A percentile compares a stretch with the other conserved stretches of the same genome.
Conservation (phyloP, 2,113 vertebrate genomes). For the Isichthys henryi region DNA sequence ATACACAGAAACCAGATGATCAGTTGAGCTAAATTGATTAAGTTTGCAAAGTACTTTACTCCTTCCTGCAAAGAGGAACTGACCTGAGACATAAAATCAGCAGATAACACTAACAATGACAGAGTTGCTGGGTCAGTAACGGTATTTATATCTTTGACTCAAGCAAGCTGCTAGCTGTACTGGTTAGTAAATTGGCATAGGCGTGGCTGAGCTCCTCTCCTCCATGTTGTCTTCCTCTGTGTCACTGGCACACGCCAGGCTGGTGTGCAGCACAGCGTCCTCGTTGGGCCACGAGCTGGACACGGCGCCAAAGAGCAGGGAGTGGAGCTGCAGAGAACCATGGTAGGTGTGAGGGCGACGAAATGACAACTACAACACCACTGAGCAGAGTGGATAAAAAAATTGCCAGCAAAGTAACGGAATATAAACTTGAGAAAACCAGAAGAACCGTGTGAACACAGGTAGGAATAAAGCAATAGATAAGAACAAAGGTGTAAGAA, state of each 20-base stretch:
- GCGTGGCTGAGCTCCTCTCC: not conserved
- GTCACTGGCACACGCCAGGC: conserved; percentile 70
- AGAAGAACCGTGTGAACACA: not conserved
- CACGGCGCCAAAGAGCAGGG: conserved; percentile 75
- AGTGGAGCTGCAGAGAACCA: conserved; percentile 61
- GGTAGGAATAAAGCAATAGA: not conserved
- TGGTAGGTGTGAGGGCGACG: not conserved
- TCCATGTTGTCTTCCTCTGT: conserved; percentile 56
- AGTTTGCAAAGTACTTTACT: not conserved
- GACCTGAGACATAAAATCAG: not conserved
- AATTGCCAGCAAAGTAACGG: not conserved
- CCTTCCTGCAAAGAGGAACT: not conserved
- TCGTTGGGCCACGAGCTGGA: conserved; percentile 43
- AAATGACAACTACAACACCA: not conserved
- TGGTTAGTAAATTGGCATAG: not conserved
- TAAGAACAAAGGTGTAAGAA: not conserved
- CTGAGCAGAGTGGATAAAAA: not conserved
- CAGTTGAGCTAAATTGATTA: not conserved
- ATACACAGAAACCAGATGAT: not conserved
- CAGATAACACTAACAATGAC: not conserved
- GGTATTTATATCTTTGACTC: not conserved
- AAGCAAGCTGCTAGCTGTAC: not conserved
- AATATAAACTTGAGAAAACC: not conserved
- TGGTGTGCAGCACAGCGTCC: conserved; percentile 25
- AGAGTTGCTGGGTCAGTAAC: not conserved